phyloP scores from a whole-genome alignment of 2,797 vertebrate species.

The Lycodopsis pacificus region DNA sequence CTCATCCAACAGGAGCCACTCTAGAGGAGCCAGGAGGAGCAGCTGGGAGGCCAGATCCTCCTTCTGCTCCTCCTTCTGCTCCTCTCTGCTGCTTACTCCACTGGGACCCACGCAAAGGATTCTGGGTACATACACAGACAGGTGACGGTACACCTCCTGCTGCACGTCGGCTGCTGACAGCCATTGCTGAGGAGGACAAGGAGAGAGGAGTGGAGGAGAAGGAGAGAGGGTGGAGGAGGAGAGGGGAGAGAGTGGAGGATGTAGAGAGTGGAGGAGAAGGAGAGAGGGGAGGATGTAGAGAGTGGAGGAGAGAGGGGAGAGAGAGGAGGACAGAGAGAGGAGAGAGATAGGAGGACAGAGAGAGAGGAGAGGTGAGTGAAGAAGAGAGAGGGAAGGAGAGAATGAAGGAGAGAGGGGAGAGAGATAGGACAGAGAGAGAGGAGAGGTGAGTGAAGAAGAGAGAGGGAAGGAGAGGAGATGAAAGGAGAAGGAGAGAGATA shows the following conservation, averaged over 20 bases:
- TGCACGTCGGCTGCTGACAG: constrained; percentile 88
- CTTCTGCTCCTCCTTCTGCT: constrained; percentile 90
- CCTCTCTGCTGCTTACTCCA: constrained; percentile 80
- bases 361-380: too few species aligned
- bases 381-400: too few species aligned
- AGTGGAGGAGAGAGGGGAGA: too few species aligned
- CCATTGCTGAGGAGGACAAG: constrained; percentile 87
- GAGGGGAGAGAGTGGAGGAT: too few species aligned
- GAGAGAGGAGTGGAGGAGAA: background rate
- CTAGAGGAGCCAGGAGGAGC: constrained; percentile 91
- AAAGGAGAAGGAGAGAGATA: too few species aligned
- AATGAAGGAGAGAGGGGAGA: too few species aligned
- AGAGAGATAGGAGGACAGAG: too few species aligned
- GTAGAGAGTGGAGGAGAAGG: too few species aligned
- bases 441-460: too few species aligned
- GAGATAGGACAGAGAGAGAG: too few species aligned
- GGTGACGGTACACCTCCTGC: constrained; percentile 90
- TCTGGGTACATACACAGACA: constrained; percentile 91
- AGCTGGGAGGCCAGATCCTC: constrained; percentile 93
- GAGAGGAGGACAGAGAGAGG: too few species aligned
- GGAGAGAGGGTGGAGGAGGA: background rate
- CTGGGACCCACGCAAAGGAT: constrained; percentile 92
- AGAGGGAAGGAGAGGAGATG: too few species aligned
- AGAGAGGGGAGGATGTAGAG: background rate
- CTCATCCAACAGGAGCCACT: constrained; percentile 95